phyloP scores from a whole-genome alignment of 1,140 invertebrate genomes.

The Elymnias hypermnestra region DNA sequence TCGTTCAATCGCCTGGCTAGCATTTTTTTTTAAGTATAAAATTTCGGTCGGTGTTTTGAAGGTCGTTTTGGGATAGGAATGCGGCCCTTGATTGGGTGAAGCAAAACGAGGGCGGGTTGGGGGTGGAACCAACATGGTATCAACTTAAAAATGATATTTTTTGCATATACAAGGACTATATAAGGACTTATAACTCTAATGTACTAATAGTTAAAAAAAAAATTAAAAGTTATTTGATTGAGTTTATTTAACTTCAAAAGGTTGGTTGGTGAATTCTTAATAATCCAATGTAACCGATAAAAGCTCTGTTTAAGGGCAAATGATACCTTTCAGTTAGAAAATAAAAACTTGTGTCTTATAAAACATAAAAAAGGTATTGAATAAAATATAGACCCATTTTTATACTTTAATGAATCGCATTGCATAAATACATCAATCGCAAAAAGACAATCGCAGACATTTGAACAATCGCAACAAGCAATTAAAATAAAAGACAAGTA shows the following conservation, averaged over 20 bases:
- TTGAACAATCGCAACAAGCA: constrained; percentile 22
- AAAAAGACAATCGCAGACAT: constrained; percentile 10
- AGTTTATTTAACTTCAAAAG: too few species aligned
- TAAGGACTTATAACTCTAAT: too few species aligned
- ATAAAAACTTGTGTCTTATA: not conserved
- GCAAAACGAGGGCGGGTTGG: constrained; percentile 30
- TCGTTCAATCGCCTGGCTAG: constrained; percentile 7
- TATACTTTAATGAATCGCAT: constrained; percentile 26
- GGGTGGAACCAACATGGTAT: constrained; percentile 31
- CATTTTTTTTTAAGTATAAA: not conserved
- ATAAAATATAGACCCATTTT: not conserved
- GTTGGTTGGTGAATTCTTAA: too few species aligned
- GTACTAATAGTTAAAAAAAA: too few species aligned
- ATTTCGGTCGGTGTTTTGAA: constrained; percentile 4
- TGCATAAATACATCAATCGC: constrained; percentile 26
- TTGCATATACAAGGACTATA: too few species aligned
- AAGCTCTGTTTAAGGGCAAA: too few species aligned
- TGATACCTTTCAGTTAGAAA: not conserved
- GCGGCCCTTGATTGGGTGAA: constrained; percentile 36
- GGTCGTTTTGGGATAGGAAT: constrained; percentile 32
- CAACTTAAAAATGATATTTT: not conserved
- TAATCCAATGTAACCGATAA: too few species aligned
- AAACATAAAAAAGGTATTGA: not conserved
- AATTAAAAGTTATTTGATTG: too few species aligned
- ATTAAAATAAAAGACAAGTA: constrained; percentile 2